Evolutionary conservation across 2,888 invertebrate genomes (phyloP), one percentile per base, ranked within the genome.

Genomic region (Lithosia quadra): DNA sequence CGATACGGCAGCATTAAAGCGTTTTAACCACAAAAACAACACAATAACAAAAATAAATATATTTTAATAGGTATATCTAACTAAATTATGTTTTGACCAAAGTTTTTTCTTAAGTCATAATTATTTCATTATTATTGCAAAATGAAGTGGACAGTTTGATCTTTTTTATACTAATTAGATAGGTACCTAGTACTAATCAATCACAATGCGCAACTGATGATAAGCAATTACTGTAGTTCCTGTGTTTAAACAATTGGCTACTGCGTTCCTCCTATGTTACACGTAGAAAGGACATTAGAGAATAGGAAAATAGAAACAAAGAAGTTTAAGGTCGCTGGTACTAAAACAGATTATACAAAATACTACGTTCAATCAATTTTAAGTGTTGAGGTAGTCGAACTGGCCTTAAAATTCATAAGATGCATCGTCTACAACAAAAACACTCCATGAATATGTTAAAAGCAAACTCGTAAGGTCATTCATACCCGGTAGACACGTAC

Each of bases 331-430:
- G 10, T 1, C 8, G 1, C 10, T 34, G 10, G 9, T 10, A 34
- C 8, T 10, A 34, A 2, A 2, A 10, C 10, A 34, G 15, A 43
- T 43, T 18, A 18, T 43, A 18, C 18, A 5, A 18, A 43, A 43
- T 43, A 18, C 5, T 18, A 5, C 18, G 18, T 18, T 7, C 18
- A 18, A n/a, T 9, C n/a, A 2, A 49, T n/a, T 49, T 49, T 49
- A n/a, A 49, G 9, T 49, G 18, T 8, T 49, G n/a, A 15, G 7
- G 18, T 18, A 22, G n/a, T 49, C 49, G 18, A 49, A n/a, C 49
- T n/a, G n/a, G n/a, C n/a, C n/a, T 49, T 49, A 49, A 49, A 49
- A 49, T 49, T n/a, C 49, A 49, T n/a, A 49, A 49, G 49, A 49
- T 49, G 49, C 49, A 49, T n/a, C 49, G 49, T 49, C 49, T 49